Evolutionary conservation across 2,797 vertebrate species (phyloP).

Genomic region (Chrysocyon brachyurus): DNA sequence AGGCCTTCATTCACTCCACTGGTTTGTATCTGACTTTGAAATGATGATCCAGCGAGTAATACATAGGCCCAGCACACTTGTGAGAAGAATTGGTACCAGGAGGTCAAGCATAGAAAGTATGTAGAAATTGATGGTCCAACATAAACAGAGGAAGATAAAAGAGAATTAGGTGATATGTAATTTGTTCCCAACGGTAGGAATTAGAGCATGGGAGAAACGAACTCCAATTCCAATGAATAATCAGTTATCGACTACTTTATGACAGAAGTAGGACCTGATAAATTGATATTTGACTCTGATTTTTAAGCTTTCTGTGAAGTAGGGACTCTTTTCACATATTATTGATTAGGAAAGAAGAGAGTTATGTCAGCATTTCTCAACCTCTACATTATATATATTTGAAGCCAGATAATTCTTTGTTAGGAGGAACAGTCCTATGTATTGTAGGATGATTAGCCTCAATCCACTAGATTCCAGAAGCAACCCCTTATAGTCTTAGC

Average conservation of each 20-base stretch:
- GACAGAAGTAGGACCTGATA: neutral
- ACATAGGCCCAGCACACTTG: neutral
- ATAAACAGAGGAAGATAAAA: conserved; percentile 17
- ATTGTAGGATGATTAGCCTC: neutral
- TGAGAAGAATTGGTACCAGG: neutral
- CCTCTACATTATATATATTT: neutral
- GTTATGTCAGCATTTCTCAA: neutral
- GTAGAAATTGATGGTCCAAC: neutral
- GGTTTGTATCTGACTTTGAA: neutral
- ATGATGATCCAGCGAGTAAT: neutral
- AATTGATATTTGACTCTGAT: neutral
- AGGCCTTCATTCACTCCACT: neutral
- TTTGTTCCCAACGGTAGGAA: neutral
- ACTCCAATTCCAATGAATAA: neutral
- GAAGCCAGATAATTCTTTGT: neutral
- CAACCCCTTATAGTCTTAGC: neutral
- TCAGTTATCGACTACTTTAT: neutral
- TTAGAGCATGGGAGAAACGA: neutral
- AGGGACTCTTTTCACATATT: neutral
- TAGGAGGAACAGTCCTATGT: neutral
- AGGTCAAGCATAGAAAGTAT: neutral
- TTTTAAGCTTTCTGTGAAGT: neutral
- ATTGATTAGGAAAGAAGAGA: neutral
- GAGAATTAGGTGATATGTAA: neutral
- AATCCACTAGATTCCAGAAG: neutral